Evolutionary conservation across 2,888 invertebrate genomes (phyloP), one percentile per base, ranked within the genome.

Genomic region (Euplagia quadripunctaria): DNA sequence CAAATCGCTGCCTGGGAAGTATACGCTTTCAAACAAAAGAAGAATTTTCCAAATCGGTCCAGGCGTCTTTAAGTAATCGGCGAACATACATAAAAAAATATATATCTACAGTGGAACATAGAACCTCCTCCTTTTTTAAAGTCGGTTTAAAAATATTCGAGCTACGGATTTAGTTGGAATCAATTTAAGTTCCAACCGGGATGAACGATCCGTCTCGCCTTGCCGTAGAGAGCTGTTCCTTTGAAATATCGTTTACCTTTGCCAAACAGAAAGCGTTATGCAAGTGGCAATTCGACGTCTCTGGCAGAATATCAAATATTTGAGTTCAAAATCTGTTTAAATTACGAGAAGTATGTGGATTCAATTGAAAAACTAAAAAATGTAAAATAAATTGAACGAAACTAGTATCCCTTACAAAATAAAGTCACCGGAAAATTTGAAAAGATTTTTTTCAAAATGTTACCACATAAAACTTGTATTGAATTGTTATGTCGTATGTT

Each of bases 181-280:
- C 14, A 61, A 61, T 61, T 61, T 61, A 31, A 61, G 31, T 61
- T 61, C 6, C 14, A 14, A 61, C 31, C 31, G 61, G 14, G 31
- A 61, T 11, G 31, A 61, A 5, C 12, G 61, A 12, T 31, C 14
- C 61, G 31, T 20, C 5, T 11, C 31, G 61, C 31, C 14, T 11
- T 61, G 7, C 14, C 31, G 31, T 31, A 14, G 61, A 12, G 61
- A 4, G 61, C 14, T 61, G 61, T 31, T 61, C 31, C 61, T 61
- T 61, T 61, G 31, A 61, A 61, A 61, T 61, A 61, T 61, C 61
- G 12, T 61, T 61, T 61, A 61, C 61, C 31, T 61, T 31, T 14
- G 61, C 6, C 61, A 61, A 61, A 61, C 14, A 61, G 31, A 61
- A 31, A 61, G 31, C 6, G 61, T 31, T 31, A 6, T 31, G 61